Conservation (phyloP, 2,888 invertebrate genomes). For the Escarpia spicata region DNA sequence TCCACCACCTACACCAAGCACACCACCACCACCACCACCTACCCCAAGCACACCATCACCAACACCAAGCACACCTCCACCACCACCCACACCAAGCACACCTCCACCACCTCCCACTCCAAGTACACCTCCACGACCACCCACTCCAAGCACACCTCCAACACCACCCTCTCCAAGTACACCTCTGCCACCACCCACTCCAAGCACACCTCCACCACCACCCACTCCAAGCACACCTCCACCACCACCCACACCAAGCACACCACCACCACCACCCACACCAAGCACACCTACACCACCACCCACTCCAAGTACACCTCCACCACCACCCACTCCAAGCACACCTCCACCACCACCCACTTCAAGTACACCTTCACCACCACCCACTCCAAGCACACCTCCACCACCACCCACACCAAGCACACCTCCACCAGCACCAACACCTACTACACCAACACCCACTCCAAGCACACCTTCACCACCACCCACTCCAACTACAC, state of each 20-base stretch:
- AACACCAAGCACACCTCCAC: background rate
- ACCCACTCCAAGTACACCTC: background rate
- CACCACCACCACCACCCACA: background rate
- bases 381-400: background rate
- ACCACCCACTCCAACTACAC: no score
- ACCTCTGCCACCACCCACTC: background rate
- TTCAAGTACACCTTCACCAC: background rate
- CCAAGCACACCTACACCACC: background rate
- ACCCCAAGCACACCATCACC: background rate
- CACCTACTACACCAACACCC: background rate
- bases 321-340: background rate
- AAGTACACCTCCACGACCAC: background rate
- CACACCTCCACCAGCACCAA: background rate
- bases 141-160: background rate
- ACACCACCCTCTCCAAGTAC: background rate
- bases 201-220: background rate
- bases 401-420: background rate
- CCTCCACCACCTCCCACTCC: background rate
- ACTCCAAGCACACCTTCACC: background rate
- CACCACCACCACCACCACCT: background rate
- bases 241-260: background rate
- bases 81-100: background rate
- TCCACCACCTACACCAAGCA: background rate
- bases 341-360: background rate
- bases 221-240: background rate